Conservation (phyloP, 2,888 invertebrate species). For the Thymelicus sylvestris region DNA sequence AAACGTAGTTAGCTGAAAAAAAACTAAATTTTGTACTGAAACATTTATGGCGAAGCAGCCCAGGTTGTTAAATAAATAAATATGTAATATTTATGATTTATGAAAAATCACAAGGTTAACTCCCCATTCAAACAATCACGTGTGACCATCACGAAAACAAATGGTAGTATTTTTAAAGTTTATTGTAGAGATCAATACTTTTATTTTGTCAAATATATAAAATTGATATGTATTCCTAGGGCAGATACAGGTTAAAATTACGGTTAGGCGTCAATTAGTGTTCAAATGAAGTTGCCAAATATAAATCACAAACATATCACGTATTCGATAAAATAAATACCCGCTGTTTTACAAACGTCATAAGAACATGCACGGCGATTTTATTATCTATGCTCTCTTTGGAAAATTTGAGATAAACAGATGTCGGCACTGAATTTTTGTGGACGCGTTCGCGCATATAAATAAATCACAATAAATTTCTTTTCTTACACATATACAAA, state of each 20-base stretch:
- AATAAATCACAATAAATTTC: slow-evolving; percentile 34
- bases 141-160: slow-evolving; percentile 61
- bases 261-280: slow-evolving; percentile 45
- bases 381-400: slow-evolving; percentile 34
- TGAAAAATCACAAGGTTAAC: slow-evolving; percentile 6
- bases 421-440: slow-evolving; percentile 28
- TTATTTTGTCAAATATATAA: slow-evolving; percentile 60
- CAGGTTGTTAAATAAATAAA: not conserved
- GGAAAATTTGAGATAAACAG: slow-evolving; percentile 30
- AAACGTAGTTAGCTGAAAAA: not conserved
- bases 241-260: slow-evolving; percentile 50
- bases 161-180: slow-evolving; percentile 47
- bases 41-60: slow-evolving; percentile 34
- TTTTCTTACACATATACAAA: slow-evolving; percentile 28
- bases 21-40: slow-evolving; percentile 16
- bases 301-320: slow-evolving; percentile 45
- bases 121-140: slow-evolving; percentile 41
- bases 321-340: slow-evolving; percentile 44
- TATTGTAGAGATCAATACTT: slow-evolving; percentile 66
- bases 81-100: not conserved
- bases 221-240: slow-evolving; percentile 73
- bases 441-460: slow-evolving; percentile 28
- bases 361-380: slow-evolving; percentile 29
- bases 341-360: slow-evolving; percentile 13
- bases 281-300: slow-evolving; percentile 38